Conservation (phyloP, 2,113 vertebrate species). For the Thomomys bottae region DNA sequence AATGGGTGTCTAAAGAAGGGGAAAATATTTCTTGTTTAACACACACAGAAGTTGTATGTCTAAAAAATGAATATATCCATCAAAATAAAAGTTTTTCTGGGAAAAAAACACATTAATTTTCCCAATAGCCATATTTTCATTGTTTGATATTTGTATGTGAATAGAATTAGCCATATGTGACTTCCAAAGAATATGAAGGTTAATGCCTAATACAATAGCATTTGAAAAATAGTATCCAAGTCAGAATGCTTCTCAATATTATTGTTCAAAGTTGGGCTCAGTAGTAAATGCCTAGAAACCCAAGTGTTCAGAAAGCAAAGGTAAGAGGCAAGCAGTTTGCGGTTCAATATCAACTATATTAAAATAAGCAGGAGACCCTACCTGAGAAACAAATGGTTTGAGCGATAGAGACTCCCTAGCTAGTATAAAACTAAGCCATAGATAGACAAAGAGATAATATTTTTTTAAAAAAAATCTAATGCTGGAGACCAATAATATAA, state of each 20-base stretch:
- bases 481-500: too few species aligned
- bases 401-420: too few species aligned
- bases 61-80: neutral
- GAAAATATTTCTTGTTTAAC: neutral
- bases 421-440: too few species aligned
- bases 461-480: too few species aligned
- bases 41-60: neutral
- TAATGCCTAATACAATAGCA: neutral
- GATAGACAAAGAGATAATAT: too few species aligned
- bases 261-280: neutral
- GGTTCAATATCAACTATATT: too few species aligned
- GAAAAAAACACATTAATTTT: neutral
- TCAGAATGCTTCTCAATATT: neutral
- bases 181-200: neutral
- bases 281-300: too few species aligned
- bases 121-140: neutral
- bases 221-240: neutral
- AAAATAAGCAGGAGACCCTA: neutral
- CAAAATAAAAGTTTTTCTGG: neutral
- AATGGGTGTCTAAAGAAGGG: neutral
- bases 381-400: too few species aligned
- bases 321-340: accelerated
- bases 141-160: too few species aligned
- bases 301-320: neutral
- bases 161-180: too few species aligned